Conservation (phyloP, 2,888 invertebrate genomes). For the Dione vanillae region DNA sequence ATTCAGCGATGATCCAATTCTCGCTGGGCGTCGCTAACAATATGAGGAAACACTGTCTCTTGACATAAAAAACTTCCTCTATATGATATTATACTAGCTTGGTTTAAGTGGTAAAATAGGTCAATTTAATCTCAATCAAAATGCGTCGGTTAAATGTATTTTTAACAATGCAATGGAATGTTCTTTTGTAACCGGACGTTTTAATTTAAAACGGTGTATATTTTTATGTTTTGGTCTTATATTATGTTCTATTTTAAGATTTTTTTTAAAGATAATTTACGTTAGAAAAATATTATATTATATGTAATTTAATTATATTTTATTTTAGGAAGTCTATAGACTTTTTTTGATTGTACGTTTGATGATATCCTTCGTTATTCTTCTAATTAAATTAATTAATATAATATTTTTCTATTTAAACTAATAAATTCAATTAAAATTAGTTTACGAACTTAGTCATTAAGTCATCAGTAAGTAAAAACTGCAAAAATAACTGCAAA, state of each 20-base stretch:
- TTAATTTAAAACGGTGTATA: neutral
- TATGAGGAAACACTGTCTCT: constrained; percentile 41
- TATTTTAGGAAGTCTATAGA: neutral
- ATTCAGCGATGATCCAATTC: constrained; percentile 43
- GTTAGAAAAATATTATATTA: too few relatives aligned
- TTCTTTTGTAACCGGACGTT: constrained; percentile 14
- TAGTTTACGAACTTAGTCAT: neutral
- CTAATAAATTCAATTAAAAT: neutral
- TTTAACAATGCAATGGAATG: constrained; percentile 28
- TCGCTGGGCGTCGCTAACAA: constrained; percentile 39
- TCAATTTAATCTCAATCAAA: constrained; percentile 33
- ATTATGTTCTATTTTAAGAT: too few relatives aligned
- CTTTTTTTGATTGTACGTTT: neutral
- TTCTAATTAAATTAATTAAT: too few relatives aligned
- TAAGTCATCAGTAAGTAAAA: neutral
- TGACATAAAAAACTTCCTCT: constrained; percentile 37
- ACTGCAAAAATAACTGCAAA: too few relatives aligned
- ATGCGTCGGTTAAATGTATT: constrained; percentile 20
- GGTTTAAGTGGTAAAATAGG: constrained; percentile 29
- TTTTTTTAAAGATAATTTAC: too few relatives aligned
- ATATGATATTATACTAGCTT: constrained; percentile 23
- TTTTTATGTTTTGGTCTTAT: neutral
- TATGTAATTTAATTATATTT: too few relatives aligned
- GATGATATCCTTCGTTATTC: neutral
- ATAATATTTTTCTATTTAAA: too few relatives aligned